Conservation (phyloP, 1,140 invertebrate genomes). For the Penaeus vannamei region DNA sequence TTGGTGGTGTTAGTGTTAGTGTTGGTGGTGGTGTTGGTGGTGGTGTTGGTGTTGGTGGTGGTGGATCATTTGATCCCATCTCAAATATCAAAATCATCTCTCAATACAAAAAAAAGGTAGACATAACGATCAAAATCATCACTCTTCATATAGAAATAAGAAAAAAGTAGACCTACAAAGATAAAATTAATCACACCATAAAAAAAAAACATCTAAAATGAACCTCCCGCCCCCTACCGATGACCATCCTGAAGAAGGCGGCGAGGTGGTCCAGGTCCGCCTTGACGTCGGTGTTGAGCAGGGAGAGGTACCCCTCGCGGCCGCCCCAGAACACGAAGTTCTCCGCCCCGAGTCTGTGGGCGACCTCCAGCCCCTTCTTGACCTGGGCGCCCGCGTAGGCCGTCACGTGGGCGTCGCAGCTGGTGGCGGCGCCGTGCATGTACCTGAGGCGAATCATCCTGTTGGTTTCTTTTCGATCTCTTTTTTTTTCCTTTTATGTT, state of each 20-base stretch:
- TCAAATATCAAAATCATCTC: not conserved
- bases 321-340: slow-evolving; percentile 78
- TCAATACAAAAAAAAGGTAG: too few species aligned
- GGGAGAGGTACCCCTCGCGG: slow-evolving; percentile 77
- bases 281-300: slow-evolving; percentile 77
- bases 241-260: slow-evolving; percentile 77
- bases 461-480: too few species aligned
- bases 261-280: slow-evolving; percentile 78
- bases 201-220: not conserved
- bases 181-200: too few species aligned
- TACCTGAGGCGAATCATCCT: slow-evolving; percentile 72
- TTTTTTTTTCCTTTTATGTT: not conserved
- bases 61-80: not conserved
- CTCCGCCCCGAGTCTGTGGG: slow-evolving; percentile 77
- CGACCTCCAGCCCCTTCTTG: slow-evolving; percentile 79
- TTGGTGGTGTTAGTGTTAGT: too few species aligned
- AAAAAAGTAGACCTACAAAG: too few species aligned
- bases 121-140: too few species aligned
- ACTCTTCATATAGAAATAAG: too few species aligned
- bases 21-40: too few species aligned
- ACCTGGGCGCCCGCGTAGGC: slow-evolving; percentile 78
- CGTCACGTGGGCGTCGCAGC: slow-evolving; percentile 76
- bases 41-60: too few species aligned
- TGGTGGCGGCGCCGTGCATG: slow-evolving; percentile 77
- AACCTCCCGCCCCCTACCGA: slow-evolving; percentile 70